These are phyloP conservation scores for Cheilosia vernalis DNA, from an alignment of 2,888 invertebrate species.

Conservation along the genomic window DNA sequence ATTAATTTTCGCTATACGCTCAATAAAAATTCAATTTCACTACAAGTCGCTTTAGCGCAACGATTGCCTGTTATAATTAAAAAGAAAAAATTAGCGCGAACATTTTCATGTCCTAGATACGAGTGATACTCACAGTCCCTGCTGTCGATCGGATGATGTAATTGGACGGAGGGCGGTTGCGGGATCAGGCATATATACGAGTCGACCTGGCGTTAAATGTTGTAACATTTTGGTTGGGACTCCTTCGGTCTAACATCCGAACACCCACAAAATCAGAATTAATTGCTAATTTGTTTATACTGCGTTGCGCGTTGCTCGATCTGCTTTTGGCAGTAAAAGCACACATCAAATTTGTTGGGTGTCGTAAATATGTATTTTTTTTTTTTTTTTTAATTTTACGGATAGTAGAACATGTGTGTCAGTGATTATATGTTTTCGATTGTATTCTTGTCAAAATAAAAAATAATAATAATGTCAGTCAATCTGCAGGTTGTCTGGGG, in stretches of 20 bases:
- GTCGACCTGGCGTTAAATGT: constrained; percentile 60
- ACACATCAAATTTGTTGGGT: constrained; percentile 15
- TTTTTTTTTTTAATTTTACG: constrained; percentile 46
- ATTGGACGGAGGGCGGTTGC: constrained; percentile 8
- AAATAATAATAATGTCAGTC: constrained; percentile 46
- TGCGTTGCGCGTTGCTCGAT: constrained; percentile 50
- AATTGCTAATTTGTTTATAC: constrained; percentile 74
- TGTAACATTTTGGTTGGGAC: constrained; percentile 41
- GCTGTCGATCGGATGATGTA: constrained; percentile 38
- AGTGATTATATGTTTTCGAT: constrained; percentile 15
- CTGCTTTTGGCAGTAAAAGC: constrained; percentile 50
- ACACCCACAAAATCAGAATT: constrained; percentile 45
- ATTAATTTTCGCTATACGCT: constrained; percentile 75
- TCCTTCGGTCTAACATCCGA: background rate
- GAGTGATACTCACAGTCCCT: background rate
- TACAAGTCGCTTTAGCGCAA: constrained; percentile 21
- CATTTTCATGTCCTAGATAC: constrained; percentile 63
- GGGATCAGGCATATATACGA: too few species aligned
- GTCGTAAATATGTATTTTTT: constrained; percentile 9
- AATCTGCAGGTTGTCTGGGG: constrained; percentile 50
- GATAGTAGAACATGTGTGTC: constrained; percentile 54
- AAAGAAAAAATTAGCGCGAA: constrained; percentile 47
- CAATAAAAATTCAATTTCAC: constrained; percentile 75
- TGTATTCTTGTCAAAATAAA: constrained; percentile 40
- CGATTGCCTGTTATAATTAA: constrained; percentile 48